A percentile compares a stretch with the other conserved stretches of the same genome.
These are phyloP conservation scores for Nematostella vectensis DNA, from an alignment of 92 coral and sea anemone species.

Conservation along the genomic window DNA sequence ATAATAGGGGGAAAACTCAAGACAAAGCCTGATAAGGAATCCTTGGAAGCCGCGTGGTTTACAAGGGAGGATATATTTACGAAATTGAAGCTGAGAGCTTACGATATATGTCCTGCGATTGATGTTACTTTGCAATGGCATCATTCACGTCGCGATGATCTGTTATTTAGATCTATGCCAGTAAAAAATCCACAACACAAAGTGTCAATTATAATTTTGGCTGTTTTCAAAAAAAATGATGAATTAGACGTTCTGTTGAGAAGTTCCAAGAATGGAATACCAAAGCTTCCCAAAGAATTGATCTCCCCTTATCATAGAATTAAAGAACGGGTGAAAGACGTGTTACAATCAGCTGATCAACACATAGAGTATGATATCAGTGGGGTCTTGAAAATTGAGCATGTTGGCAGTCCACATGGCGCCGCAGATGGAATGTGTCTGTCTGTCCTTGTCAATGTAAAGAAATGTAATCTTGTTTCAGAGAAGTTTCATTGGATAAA, in stretches of 20 bases:
- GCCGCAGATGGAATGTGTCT: slow-evolving; percentile 51
- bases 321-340: too few species aligned
- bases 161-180: too few species aligned
- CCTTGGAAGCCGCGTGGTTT: slow-evolving; percentile 77
- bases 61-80: slow-evolving; percentile 11
- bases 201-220: too few species aligned
- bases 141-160: slow-evolving; percentile 23
- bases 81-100: slow-evolving; percentile 23
- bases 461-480: too few species aligned
- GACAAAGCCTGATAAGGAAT: slow-evolving; percentile 39
- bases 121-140: slow-evolving; percentile 45
- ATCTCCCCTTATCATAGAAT: too few species aligned
- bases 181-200: too few species aligned
- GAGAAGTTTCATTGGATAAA: too few species aligned
- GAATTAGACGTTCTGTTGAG: too few species aligned
- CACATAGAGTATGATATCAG: slow-evolving; percentile 25
- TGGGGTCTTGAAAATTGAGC: slow-evolving; percentile 62
- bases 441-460: too few species aligned
- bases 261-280: too few species aligned
- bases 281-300: too few species aligned
- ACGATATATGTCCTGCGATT: slow-evolving; percentile 44
- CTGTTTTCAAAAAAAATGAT: too few species aligned
- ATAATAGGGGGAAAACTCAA: slow-evolving; percentile 61
- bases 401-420: slow-evolving; percentile 50
- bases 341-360: slow-evolving; percentile 4